Evolutionary conservation across 2,888 invertebrate genomes (phyloP).

Genomic region (Punctoribates punctum): DNA sequence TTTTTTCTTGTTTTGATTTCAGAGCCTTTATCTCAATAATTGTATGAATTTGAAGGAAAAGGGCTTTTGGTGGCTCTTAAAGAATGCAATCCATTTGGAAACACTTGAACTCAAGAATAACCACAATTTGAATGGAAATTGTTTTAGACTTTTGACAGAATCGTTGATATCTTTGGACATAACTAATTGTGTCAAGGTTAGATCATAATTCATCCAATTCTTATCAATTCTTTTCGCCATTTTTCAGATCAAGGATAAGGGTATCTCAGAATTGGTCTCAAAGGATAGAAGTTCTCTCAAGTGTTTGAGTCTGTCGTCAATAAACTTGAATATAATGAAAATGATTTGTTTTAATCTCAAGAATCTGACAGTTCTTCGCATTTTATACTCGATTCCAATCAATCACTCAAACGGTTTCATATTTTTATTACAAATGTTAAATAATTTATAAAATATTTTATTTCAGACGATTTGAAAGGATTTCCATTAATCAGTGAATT

Average conservation of each 20-base stretch:
- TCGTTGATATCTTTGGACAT: neutral
- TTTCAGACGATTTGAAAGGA: neutral
- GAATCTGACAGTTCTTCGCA: conserved; percentile 5
- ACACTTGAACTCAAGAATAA: neutral
- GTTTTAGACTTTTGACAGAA: conserved; percentile 20
- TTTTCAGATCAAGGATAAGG: conserved; percentile 28
- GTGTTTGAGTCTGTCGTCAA: neutral
- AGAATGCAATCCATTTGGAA: neutral
- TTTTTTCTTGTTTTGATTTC: neutral
- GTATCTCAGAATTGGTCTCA: neutral
- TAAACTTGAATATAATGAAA: conserved; percentile 5
- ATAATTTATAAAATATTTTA: neutral
- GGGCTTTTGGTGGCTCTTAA: conserved; percentile 30
- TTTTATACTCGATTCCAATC: neutral
- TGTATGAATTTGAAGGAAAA: neutral
- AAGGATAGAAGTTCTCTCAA: neutral
- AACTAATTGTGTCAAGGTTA: conserved; percentile 17
- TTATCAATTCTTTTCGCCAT: neutral
- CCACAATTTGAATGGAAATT: conserved; percentile 6
- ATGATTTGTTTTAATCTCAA: conserved; percentile 13
- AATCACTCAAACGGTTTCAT: neutral
- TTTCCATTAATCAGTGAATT: neutral
- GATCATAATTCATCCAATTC: neutral
- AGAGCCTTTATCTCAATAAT: neutral
- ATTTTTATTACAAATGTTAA: neutral